Percentiles rank a stretch among this genome's conserved stretches.
These are phyloP conservation scores for Chondrilla cf. caribensis DNA, from an alignment of 37 sponge, comb jelly and placozoan species.

Conservation along the genomic window DNA sequence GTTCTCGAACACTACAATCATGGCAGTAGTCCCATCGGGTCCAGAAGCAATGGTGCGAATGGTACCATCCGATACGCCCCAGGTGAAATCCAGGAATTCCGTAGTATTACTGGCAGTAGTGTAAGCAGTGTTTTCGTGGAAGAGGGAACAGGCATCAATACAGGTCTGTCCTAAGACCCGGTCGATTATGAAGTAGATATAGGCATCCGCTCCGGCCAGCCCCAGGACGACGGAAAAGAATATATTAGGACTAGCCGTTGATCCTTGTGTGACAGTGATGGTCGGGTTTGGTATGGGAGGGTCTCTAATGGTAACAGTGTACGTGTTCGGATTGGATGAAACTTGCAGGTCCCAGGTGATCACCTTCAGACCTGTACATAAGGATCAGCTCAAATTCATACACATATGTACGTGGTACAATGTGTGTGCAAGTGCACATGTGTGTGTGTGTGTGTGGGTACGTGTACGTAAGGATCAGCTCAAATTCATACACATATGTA, in stretches of 20 bases:
- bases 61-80: conserved; percentile 1
- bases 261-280: background rate
- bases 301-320: background rate
- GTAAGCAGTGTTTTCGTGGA: conserved; percentile 13
- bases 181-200: background rate
- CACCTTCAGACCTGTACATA: conserved; percentile 7
- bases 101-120: background rate
- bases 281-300: background rate
- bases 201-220: background rate
- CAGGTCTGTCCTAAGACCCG: background rate
- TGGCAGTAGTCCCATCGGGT: background rate
- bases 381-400: no score
- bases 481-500: no score
- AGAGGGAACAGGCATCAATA: background rate
- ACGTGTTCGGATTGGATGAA: no score
- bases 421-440: no score
- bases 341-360: background rate
- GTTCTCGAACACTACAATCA: background rate
- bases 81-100: background rate
- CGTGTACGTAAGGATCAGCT: background rate
- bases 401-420: no score
- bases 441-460: no score
- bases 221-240: background rate
- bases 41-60: background rate
- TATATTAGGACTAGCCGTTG: background rate